Evolutionary conservation across 2,113 vertebrate species (phyloP), one percentile per base, ranked within the genome.

Genomic region (Rhabdomys dilectus): DNA sequence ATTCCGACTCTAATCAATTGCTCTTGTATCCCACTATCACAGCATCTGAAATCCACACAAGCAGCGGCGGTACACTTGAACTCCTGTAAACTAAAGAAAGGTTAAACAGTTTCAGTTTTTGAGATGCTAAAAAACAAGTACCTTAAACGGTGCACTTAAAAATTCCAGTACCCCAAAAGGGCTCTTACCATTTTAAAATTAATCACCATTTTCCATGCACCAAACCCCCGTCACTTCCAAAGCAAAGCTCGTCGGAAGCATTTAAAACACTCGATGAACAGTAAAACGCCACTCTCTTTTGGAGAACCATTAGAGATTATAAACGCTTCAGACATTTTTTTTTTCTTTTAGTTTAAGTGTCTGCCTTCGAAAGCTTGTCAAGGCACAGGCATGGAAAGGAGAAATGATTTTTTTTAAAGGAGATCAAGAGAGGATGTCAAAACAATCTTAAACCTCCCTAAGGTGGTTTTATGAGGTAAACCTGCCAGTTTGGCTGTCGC

Each of bases 51-150:
- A 92, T 93, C 70, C 94, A 48, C 70, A 75, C 97, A 96, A 97
- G 89, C 53, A 56, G 80, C 60, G 93, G 73, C 58, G 88, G 77
- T 94, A 3, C n/a, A 66, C 87, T 96, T 94, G 97, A 97, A 91
- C 91, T 86, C 78, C 53, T 81, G 58, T 82, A 95, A 96, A 98
- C 91, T 97, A 95, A 94, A 94, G 93, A 70, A 88, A 96, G 92
- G 89, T 88, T 98, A 95, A 97, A 68, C 95, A 91, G 94, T 97
- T 98, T 97, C 91, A 96, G 98, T 96, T 97, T 93, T 8, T 97
- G 97, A 96, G 94, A 91, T 91, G 82, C 93, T 96, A 93, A 97
- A 98, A 98, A 91, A 88, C 81, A 98, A 98, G 96, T 93, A 29
- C 90, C 64, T 90, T 97, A 97, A 98, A 98, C 21, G 60, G 76